phyloP scores from a whole-genome alignment of 1,140 invertebrate genomes.

The Gryllus bimaculatus region DNA sequence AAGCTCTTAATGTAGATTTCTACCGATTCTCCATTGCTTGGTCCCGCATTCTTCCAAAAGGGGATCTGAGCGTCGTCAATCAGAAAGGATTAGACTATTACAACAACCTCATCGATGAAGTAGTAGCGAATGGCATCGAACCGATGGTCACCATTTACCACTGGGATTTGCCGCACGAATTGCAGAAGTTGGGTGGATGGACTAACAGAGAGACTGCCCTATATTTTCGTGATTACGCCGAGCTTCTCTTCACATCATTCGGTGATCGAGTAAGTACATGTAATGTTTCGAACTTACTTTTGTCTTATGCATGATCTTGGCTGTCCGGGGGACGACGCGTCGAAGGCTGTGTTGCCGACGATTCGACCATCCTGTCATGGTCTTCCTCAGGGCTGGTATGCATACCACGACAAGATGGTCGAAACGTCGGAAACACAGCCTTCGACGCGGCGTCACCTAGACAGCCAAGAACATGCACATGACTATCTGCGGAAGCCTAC shows the following conservation, averaged over 20 bases:
- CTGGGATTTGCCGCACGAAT: conserved; percentile 54
- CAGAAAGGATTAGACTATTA: conserved; percentile 26
- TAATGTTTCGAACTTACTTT: too few relatives aligned
- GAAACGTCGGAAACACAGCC: too few relatives aligned
- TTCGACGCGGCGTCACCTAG: too few relatives aligned
- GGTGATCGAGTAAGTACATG: conserved; percentile 43
- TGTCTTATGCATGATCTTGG: too few relatives aligned
- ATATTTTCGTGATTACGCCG: conserved; percentile 49
- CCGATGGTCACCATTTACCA: conserved; percentile 53
- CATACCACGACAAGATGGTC: too few relatives aligned
- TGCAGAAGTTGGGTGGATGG: conserved; percentile 56
- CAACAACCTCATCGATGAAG: conserved; percentile 26
- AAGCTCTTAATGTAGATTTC: conserved; percentile 14
- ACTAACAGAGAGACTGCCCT: conserved; percentile 46
- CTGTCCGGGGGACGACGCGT: too few relatives aligned
- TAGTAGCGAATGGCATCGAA: conserved; percentile 20
- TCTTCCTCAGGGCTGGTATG: too few relatives aligned
- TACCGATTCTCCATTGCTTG: conserved; percentile 26
- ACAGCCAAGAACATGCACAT: too few relatives aligned
- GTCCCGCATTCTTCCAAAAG: conserved; percentile 24
- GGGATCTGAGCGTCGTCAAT: conserved; percentile 9
- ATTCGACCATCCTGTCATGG: too few relatives aligned
- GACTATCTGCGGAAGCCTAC: too few relatives aligned
- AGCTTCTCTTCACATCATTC: conserved; percentile 44
- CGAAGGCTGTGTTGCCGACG: too few relatives aligned